Conservation (phyloP, 2,888 invertebrate species). For the Megalurothrips usitatus region DNA sequence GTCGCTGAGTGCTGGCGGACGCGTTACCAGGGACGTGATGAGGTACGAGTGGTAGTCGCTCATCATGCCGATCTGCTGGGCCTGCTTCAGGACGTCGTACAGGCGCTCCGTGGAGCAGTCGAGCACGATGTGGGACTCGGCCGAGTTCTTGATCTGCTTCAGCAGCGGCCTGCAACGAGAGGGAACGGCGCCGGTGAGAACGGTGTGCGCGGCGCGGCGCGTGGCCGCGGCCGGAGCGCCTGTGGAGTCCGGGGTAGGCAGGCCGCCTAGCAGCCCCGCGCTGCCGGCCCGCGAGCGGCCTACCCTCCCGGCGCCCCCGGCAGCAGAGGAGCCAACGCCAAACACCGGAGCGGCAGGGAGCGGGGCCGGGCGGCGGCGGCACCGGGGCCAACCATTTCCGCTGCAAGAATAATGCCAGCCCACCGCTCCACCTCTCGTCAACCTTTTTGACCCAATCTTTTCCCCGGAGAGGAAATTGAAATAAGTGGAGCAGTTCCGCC, state of each 20-base stretch:
- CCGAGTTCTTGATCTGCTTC: slow-evolving; percentile 88
- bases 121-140: slow-evolving; percentile 84
- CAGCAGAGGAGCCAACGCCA: neutral
- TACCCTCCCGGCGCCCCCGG: neutral
- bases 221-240: neutral
- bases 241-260: neutral
- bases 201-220: neutral
- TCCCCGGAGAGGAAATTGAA: no score
- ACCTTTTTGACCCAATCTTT: no score
- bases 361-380: no score
- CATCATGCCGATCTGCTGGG: slow-evolving; percentile 96
- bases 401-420: no score
- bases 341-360: no score
- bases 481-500: no score
- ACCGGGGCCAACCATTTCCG: no score
- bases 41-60: slow-evolving; percentile 92
- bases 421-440: no score
- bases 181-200: neutral
- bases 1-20: neutral
- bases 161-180: slow-evolving; percentile 66
- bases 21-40: slow-evolving; percentile 71
- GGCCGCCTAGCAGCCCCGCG: neutral
- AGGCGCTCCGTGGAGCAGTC: slow-evolving; percentile 85
- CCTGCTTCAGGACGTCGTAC: slow-evolving; percentile 82
- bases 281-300: neutral